A percentile compares a stretch with the other conserved stretches of the same genome.
Evolutionary conservation across 1,140 invertebrate genomes (phyloP).

Genomic region (Hypothenemus hampei): DNA sequence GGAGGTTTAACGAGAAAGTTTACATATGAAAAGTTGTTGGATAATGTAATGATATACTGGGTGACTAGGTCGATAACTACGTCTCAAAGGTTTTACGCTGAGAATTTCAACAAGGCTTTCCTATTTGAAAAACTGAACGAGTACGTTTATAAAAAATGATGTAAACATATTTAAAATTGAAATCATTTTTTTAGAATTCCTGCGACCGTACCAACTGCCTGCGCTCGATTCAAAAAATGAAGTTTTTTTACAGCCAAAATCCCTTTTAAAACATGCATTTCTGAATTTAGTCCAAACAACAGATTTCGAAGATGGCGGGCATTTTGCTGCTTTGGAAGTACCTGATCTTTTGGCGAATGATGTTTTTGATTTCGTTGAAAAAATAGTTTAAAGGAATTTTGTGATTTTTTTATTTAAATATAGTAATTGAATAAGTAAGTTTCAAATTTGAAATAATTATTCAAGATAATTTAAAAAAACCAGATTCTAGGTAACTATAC

Average conservation of each 20-base stretch:
- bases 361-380: constrained; percentile 36
- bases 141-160: not conserved
- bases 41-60: constrained; percentile 78
- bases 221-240: constrained; percentile 62
- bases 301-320: constrained; percentile 64
- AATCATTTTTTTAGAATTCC: constrained; percentile 54
- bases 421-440: not conserved
- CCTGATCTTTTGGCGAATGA: constrained; percentile 67
- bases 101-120: constrained; percentile 48
- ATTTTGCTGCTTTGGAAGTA: constrained; percentile 80
- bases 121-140: constrained; percentile 4
- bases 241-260: constrained; percentile 54
- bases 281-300: constrained; percentile 59
- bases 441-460: not conserved
- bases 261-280: constrained; percentile 55
- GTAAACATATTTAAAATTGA: not conserved
- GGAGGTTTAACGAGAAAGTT: constrained; percentile 65
- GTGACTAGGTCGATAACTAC: constrained; percentile 61
- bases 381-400: constrained; percentile 20
- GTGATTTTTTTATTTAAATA: constrained; percentile 2
- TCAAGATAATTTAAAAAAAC: not conserved
- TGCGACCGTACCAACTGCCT: constrained; percentile 58
- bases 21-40: constrained; percentile 69
- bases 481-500: too few species aligned
- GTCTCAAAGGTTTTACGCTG: constrained; percentile 62